Evolutionary conservation across 2,113 vertebrate genomes (phyloP).

Genomic region (Prochilodus magdalenae): DNA sequence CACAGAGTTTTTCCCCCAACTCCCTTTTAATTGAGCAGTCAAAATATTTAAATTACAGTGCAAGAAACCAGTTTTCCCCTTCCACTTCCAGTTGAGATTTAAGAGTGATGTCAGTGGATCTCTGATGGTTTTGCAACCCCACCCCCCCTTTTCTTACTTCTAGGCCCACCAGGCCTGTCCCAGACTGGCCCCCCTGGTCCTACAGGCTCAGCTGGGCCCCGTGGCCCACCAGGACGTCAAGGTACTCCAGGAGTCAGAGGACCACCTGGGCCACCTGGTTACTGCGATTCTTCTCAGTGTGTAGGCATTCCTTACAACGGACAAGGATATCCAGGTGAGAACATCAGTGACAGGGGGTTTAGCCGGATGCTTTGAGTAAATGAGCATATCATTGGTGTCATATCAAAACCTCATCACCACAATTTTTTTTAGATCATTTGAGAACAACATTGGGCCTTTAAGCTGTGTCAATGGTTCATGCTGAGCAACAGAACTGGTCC

Average conservation of each 20-base stretch:
- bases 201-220: conserved; percentile 87
- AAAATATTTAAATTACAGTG: conserved; percentile 73
- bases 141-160: conserved; percentile 34
- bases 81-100: conserved; percentile 59
- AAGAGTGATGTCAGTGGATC: conserved; percentile 64
- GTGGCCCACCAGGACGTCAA: conserved; percentile 91
- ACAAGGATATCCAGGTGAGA: conserved; percentile 95
- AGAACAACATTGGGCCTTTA: background rate
- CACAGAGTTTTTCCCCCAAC: conserved; percentile 56
- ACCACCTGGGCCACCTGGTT: conserved; percentile 91
- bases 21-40: conserved; percentile 75
- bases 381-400: background rate
- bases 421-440: background rate
- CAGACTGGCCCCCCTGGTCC: conserved; percentile 90
- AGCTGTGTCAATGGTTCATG: background rate
- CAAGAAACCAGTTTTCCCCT: conserved; percentile 58
- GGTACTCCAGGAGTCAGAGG: conserved; percentile 91
- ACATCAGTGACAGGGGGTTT: conserved; percentile 29
- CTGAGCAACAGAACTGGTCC: background rate
- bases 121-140: conserved; percentile 27
- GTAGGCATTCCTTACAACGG: conserved; percentile 98
- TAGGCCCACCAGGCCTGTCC: conserved; percentile 93
- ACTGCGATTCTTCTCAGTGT: conserved; percentile 98
- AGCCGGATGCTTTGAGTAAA: conserved; percentile 5
- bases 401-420: background rate